Evolutionary conservation across 2,888 invertebrate species (phyloP).

Genomic region (Calameuta filiformis): DNA sequence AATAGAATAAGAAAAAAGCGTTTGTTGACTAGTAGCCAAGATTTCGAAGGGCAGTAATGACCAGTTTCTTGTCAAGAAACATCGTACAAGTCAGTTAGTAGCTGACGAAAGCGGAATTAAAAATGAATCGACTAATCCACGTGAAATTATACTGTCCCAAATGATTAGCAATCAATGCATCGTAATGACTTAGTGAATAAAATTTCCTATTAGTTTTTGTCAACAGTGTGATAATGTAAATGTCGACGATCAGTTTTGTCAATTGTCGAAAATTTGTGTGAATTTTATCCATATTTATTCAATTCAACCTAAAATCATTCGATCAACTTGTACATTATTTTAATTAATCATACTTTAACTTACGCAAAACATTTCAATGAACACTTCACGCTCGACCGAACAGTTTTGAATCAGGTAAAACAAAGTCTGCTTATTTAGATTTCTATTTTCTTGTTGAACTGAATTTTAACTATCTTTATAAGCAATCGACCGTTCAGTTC

Average conservation of each 20-base stretch:
- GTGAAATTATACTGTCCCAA: neutral
- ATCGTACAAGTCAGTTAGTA: neutral
- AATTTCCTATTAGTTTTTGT: neutral
- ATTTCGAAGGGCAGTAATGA: neutral
- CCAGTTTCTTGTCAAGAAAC: neutral
- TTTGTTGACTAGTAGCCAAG: neutral
- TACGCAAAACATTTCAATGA: neutral
- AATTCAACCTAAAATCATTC: neutral
- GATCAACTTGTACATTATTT: neutral
- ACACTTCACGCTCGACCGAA: neutral
- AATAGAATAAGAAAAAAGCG: neutral
- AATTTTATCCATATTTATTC: neutral
- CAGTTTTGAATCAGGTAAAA: neutral
- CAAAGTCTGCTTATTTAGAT: neutral
- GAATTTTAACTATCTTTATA: neutral
- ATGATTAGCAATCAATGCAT: neutral
- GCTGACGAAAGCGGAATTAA: neutral
- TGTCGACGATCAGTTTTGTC: neutral
- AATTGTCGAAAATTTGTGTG: neutral
- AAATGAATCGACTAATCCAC: neutral
- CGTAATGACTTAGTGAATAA: neutral
- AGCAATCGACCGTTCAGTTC: neutral
- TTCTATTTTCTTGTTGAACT: neutral
- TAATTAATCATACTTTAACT: neutral
- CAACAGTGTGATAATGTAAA: neutral